Evolutionary conservation across 1,140 invertebrate genomes (phyloP).

Genomic region (Caerostris darwini): DNA sequence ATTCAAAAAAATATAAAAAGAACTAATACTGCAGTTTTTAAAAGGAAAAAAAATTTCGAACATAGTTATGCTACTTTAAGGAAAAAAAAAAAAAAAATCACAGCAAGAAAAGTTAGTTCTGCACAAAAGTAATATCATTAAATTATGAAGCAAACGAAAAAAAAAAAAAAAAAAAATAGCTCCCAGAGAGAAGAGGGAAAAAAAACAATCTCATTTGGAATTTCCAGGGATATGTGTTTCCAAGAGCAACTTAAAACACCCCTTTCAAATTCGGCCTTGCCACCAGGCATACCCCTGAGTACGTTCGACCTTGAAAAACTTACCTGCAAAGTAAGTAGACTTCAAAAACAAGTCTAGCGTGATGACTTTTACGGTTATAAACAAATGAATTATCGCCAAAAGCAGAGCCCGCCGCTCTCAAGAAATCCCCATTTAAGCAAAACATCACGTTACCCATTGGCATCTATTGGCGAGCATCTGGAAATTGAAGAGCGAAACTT

Average conservation of each 20-base stretch:
- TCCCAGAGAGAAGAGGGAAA: too few species aligned
- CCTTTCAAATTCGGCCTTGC: constrained; percentile 11
- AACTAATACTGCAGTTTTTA: too few species aligned
- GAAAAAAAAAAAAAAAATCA: too few species aligned
- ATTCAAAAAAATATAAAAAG: too few species aligned
- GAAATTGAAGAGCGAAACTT: constrained; percentile 19
- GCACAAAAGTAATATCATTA: too few species aligned
- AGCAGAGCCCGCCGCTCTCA: neutral
- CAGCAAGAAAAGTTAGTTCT: too few species aligned
- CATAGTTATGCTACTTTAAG: too few species aligned
- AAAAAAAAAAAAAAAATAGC: too few species aligned
- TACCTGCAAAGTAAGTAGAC: neutral
- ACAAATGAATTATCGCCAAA: constrained; percentile 46
- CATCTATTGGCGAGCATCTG: constrained; percentile 15
- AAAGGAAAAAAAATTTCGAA: too few species aligned
- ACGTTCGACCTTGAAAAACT: constrained; percentile 3
- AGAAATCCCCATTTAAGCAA: neutral
- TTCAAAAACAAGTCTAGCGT: constrained; percentile 22
- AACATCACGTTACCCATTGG: neutral
- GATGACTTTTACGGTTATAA: constrained; percentile 32
- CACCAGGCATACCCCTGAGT: constrained; percentile 19
- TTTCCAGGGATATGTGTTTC: neutral
- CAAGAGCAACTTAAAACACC: neutral
- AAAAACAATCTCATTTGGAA: too few species aligned
- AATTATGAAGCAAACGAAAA: too few species aligned